Base-by-base conservation (phyloP, 1,140 invertebrate species). In the Battus philenor region DNA sequence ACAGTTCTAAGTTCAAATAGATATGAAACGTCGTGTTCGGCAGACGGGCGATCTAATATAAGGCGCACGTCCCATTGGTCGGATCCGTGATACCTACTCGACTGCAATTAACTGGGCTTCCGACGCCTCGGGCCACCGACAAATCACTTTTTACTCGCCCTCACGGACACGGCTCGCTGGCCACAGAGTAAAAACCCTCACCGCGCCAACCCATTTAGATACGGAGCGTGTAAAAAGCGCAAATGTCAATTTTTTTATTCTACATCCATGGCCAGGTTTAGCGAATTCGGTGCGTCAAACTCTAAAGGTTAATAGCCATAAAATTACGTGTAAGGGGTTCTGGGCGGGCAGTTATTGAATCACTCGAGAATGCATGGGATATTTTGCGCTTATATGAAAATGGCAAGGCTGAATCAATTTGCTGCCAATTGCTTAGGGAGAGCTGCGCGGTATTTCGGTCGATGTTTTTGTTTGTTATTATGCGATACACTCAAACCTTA, bases 331-430 rank as follows among this genome's bases (percentile, higher is more conserved):
- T 61, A 62, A 50, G 58, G 59, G 68, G 60, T 60, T 47, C 39
- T 48, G 47, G 52, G 48, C 55, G 54, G 57, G 56, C 62, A 70
- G 61, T 72, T 74, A 77, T 77, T 54, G 60, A 72, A 71, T 77
- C 64, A 77, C 68, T 77, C 48, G 44, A 59, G 60, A 70, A 77
- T 77, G 68, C 68, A 77, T 77, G 62, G 70, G 68, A 69, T 74
- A 72, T 77, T 77, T 73, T 64, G 46, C 66, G 73, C 70, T 58
- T 44, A 51, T 59, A 56, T 52, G 58, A 50, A 52, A 45, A 63
- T 44, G 47, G 47, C 45, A 49, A 24, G 43, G 54, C 33, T 51
- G 50, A 66, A 61, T 63, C 59, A 57, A 69, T 69, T 71, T 69
- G 46, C 31, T 50, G 50, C 49, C 49, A 59, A 63, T 65, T 61